Evolutionary conservation across 2,797 vertebrate species (phyloP).

Genomic region (Sebastes paucispinis): DNA sequence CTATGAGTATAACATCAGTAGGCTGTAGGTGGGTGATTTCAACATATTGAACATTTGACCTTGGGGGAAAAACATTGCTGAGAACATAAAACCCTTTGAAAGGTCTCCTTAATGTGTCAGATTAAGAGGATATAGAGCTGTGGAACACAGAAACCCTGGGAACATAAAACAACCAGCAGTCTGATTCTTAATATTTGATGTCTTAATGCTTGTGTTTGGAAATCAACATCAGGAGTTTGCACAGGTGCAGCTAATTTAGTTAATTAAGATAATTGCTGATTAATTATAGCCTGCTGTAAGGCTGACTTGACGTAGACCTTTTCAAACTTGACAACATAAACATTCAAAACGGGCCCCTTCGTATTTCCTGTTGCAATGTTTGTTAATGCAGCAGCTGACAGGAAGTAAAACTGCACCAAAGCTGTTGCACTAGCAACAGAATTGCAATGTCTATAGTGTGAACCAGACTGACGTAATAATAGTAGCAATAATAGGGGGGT

Average conservation of each 20-base stretch:
- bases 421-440: neutral
- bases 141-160: neutral
- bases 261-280: neutral
- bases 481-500: neutral
- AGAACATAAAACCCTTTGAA: neutral
- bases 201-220: neutral
- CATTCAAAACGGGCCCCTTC: neutral
- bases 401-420: neutral
- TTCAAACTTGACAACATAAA: neutral
- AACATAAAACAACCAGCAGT: neutral
- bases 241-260: slow-evolving; percentile 11
- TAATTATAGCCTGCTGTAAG: neutral
- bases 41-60: neutral
- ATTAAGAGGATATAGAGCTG: neutral
- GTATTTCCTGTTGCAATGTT: neutral
- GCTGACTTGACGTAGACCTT: neutral
- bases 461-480: neutral
- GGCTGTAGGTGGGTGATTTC: neutral
- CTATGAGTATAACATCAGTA: neutral
- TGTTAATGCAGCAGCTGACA: neutral
- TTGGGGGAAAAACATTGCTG: neutral
- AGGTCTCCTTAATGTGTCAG: neutral
- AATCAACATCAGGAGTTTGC: slow-evolving; percentile 1
- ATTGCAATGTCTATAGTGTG: neutral
- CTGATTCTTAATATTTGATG: neutral